A percentile compares a stretch with the other conserved stretches of the same genome.
Evolutionary conservation across 2,888 invertebrate species (phyloP).

Genomic region (Anarsia innoxiella): DNA sequence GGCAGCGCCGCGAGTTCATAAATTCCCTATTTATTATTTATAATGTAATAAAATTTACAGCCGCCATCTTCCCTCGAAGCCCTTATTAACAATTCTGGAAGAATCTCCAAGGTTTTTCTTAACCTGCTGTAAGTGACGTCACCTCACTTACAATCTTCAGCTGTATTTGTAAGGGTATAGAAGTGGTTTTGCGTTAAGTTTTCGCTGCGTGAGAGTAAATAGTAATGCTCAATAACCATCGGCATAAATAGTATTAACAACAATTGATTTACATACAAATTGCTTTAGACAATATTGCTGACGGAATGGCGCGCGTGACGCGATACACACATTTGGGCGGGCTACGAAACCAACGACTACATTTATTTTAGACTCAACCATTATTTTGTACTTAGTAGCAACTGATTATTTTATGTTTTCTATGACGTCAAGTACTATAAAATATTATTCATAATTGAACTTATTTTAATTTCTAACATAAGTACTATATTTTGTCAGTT

Average conservation of each 20-base stretch:
- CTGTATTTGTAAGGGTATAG: slow-evolving; percentile 22
- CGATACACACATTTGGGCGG: slow-evolving; percentile 42
- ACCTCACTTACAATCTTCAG: not conserved
- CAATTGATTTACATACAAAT: slow-evolving; percentile 76
- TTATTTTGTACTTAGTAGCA: no score
- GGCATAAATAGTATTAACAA: slow-evolving; percentile 74
- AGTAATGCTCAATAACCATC: slow-evolving; percentile 71
- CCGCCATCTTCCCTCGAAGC: slow-evolving; percentile 46
- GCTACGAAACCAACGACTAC: slow-evolving; percentile 32
- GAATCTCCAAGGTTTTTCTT: slow-evolving; percentile 53
- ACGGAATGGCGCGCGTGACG: slow-evolving; percentile 71
- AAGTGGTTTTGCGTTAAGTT: slow-evolving; percentile 31
- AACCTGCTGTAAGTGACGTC: slow-evolving; percentile 1
- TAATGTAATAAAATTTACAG: slow-evolving; percentile 68
- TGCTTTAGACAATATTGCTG: slow-evolving; percentile 75
- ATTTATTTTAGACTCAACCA: no score
- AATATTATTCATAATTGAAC: no score
- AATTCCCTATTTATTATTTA: slow-evolving; percentile 67
- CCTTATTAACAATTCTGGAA: slow-evolving; percentile 64
- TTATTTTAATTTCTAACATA: no score
- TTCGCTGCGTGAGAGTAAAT: slow-evolving; percentile 47
- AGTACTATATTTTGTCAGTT: no score
- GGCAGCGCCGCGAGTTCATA: slow-evolving; percentile 44
- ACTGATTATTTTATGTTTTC: no score
- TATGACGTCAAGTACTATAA: no score